Conservation (phyloP, 2,888 invertebrate genomes). For the Bimastos eiseni region DNA sequence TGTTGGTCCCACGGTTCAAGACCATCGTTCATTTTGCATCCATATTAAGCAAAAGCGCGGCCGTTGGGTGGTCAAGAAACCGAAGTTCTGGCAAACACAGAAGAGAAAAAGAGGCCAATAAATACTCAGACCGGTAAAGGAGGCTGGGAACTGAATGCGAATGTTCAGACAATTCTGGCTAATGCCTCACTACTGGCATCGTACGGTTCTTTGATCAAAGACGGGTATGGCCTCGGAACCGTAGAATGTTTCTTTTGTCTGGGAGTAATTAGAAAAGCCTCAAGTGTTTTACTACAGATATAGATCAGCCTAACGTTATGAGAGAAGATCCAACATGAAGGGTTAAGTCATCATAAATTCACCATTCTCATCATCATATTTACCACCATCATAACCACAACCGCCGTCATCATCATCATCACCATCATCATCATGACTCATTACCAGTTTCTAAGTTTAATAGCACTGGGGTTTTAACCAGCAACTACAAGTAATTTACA, state of each 20-base stretch:
- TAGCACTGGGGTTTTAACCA: no score
- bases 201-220: neutral
- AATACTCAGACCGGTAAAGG: neutral
- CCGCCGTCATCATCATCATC: neutral
- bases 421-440: neutral
- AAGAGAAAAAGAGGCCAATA: neutral
- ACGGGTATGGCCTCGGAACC: neutral
- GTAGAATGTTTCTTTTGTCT: neutral
- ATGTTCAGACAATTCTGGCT: neutral
- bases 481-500: neutral
- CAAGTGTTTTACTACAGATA: neutral
- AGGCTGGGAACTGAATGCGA: neutral
- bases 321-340: neutral
- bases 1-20: neutral
- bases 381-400: no score
- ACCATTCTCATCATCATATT: neutral
- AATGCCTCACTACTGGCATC: neutral
- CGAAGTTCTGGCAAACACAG: no score
- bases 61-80: neutral
- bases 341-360: neutral
- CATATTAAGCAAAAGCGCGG: neutral
- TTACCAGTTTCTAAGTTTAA: neutral
- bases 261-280: neutral
- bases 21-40: neutral
- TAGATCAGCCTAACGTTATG: neutral